phyloP scores from a whole-genome alignment of 2,113 vertebrate genomes.

The Calidris pugnax region DNA sequence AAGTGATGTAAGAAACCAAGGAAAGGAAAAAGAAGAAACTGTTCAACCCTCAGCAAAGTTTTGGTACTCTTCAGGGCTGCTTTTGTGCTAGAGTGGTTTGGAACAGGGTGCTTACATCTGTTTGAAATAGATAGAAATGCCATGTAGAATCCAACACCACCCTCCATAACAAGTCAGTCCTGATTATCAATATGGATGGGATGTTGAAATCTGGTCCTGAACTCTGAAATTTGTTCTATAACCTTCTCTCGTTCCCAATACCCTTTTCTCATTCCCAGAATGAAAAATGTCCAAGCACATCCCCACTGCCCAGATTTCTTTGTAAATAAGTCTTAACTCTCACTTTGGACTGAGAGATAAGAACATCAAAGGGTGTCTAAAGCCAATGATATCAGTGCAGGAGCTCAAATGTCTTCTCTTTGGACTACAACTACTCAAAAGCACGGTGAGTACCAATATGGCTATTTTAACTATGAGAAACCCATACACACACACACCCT shows the following conservation, averaged over 20 bases:
- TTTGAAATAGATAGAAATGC: neutral
- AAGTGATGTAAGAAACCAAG: neutral
- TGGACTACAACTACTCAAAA: neutral
- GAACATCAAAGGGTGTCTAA: neutral
- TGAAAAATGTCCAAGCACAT: neutral
- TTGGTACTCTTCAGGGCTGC: neutral
- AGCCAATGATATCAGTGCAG: neutral
- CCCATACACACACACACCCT: accelerated
- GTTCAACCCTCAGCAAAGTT: neutral
- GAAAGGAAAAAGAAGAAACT: neutral
- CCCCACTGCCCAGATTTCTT: neutral
- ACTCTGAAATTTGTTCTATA: neutral
- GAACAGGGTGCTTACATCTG: neutral
- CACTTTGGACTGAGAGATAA: neutral
- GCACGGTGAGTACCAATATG: neutral
- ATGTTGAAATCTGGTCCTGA: neutral
- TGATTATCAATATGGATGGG: neutral
- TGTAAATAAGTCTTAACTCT: neutral
- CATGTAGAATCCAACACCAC: accelerated
- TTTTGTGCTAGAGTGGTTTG: neutral
- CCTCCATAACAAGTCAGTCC: neutral
- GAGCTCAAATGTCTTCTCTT: neutral
- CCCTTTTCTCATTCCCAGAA: neutral
- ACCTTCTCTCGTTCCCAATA: neutral
- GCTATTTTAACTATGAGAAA: neutral